phyloP scores from a whole-genome alignment of 2,113 vertebrate species.

The Tonatia bakeri region DNA sequence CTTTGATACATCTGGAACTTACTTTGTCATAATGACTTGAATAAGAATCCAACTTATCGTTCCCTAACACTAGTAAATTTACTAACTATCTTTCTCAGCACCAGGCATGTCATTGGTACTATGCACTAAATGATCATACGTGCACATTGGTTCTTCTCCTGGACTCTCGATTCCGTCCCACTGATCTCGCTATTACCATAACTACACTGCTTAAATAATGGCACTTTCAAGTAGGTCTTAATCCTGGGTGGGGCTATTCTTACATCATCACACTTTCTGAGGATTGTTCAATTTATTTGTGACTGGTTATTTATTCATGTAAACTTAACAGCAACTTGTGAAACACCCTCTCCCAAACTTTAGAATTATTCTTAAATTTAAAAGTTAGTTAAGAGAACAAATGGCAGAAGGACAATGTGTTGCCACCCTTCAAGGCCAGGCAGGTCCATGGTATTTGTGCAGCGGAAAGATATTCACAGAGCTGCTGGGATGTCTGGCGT shows the following conservation, averaged over 20 bases:
- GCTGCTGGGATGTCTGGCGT: too few species aligned
- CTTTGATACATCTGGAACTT: background rate
- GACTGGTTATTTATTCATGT: background rate
- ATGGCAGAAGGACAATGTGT: background rate
- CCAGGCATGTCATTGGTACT: background rate
- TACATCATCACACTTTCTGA: background rate
- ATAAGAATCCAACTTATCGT: background rate
- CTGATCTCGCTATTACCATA: background rate
- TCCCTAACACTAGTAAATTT: background rate
- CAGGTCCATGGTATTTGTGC: too few species aligned
- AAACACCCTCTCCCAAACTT: background rate
- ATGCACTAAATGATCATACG: background rate
- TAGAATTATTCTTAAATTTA: background rate
- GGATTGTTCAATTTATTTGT: background rate
- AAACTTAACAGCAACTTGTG: constrained; percentile 13
- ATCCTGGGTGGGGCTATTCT: background rate
- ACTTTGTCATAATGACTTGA: background rate
- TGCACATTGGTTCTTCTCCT: background rate
- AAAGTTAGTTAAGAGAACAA: background rate
- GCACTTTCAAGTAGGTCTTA: background rate
- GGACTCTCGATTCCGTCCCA: background rate
- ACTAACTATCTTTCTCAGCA: background rate
- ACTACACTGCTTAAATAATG: background rate
- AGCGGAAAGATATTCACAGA: too few species aligned
- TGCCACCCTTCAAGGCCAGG: too few species aligned